Evolutionary conservation across 53 echinoderm and acorn worm genomes (phyloP), one percentile per base, ranked within the genome.

Genomic region (Temnopleurus reevesii): DNA sequence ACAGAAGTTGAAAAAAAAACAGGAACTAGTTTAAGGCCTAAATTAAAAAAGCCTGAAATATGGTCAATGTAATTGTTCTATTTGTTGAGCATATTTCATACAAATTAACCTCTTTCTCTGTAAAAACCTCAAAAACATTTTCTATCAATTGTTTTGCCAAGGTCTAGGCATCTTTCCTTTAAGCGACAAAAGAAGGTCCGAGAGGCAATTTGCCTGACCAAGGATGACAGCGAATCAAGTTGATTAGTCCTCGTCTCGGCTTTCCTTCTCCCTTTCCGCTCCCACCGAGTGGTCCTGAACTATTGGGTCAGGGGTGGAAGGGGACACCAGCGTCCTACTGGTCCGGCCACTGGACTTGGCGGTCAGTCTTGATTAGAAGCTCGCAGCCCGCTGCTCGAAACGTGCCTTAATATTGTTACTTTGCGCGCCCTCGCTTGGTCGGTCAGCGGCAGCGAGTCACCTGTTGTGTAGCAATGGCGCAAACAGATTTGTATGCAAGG

Each of bases 321-420:
- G 28, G 13, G 51, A 80, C 47, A 17, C 51, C 53, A 51, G 27
- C 24, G 51, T 51, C 80, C 80, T 46, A 46, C 80, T 46, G 46
- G 30, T 55, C 31, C 34, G 83, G 36, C 83, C 83, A 79, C 57
- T 83, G 18, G 54, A 21, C 33, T 21, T 28, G 33, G 5, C 83
- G 55, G 55, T 83, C 83, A 83, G 7, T 53, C 23, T 55, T 23
- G 34, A 83, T 83, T 83, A 83, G 83, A 21, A 35, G 83, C n/a
- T n/a, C n/a, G n/a, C 15, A 47, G 49, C 79, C 71, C 38, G 71
- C 71, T 71, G 15, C 71, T 34, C 18, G 41, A 36, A 71, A 41
- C n/a, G 43, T 71, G 71, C 41, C 17, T n/a, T n/a, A n/a, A n/a
- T n/a, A n/a, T n/a, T n/a, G n/a, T n/a, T n/a, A n/a, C n/a, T n/a